Percentiles rank a stretch among this genome's conserved stretches.
Conservation (phyloP, 2,113 vertebrate genomes). For the Coptodon bakossiorum region DNA sequence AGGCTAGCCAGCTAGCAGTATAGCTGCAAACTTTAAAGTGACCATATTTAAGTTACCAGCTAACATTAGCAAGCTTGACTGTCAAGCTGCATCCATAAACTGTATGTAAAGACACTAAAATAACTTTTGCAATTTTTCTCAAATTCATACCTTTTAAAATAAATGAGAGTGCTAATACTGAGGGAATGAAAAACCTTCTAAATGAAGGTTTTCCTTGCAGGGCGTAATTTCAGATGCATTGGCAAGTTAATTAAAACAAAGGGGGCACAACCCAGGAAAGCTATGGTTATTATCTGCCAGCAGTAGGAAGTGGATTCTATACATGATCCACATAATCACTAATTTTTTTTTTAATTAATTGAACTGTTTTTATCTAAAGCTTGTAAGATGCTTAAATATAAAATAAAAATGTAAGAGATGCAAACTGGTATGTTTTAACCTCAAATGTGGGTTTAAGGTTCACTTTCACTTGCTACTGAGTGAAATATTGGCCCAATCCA, state of each 20-base stretch:
- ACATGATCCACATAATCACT: neutral
- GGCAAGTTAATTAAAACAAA: neutral
- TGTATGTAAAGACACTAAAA: neutral
- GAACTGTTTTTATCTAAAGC: neutral
- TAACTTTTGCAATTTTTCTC: neutral
- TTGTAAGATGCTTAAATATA: neutral
- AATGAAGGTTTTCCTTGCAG: neutral
- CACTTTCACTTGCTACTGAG: neutral
- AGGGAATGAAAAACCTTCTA: neutral
- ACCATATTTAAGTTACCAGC: neutral
- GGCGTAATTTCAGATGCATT: neutral
- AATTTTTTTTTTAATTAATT: neutral
- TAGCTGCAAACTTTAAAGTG: neutral
- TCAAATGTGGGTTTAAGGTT: neutral
- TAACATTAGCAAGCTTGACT: neutral
- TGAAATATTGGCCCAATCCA: neutral
- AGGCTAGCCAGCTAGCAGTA: neutral
- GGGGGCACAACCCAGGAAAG: neutral
- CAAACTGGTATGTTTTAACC: neutral
- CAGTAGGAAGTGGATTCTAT: neutral
- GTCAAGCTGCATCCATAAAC: neutral
- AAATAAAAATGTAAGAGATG: neutral
- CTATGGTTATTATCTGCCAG: neutral
- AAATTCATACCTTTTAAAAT: neutral
- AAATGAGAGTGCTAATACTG: neutral